Evolutionary conservation across 1,140 invertebrate genomes (phyloP).

Genomic region (Tetramorium parvispinum): DNA sequence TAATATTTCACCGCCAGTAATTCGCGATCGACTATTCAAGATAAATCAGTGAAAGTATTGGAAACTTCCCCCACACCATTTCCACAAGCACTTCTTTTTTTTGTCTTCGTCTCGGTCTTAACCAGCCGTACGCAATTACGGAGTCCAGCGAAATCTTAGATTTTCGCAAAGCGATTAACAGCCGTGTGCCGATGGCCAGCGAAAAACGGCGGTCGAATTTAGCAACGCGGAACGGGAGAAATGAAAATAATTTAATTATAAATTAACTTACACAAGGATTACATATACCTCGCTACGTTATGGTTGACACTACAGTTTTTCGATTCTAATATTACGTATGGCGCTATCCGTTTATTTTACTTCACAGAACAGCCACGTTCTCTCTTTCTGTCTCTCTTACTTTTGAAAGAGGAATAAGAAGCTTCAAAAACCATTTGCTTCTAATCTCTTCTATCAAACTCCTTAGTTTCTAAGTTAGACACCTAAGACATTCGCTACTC

Average conservation of each 20-base stretch:
- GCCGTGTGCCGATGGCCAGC: background rate
- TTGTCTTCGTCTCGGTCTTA: background rate
- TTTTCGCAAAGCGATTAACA: background rate
- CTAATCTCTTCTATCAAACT: constrained; percentile 5
- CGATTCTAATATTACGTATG: constrained; percentile 57
- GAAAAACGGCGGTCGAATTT: constrained; percentile 13
- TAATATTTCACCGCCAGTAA: constrained; percentile 27
- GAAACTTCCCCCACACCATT: constrained; percentile 3
- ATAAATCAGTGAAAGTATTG: constrained; percentile 46
- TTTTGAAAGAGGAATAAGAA: background rate
- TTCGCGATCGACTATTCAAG: constrained; percentile 19
- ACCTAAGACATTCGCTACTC: constrained; percentile 42
- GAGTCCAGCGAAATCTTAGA: background rate
- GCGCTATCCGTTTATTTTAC: constrained; percentile 8
- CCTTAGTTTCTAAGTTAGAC: constrained; percentile 36
- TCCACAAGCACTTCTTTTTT: background rate
- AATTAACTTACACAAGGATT: constrained; percentile 68
- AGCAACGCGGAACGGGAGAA: constrained; percentile 3
- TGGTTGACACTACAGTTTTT: constrained; percentile 57
- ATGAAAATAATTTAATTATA: constrained; percentile 74
- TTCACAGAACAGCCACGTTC: constrained; percentile 35
- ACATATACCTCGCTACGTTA: constrained; percentile 64
- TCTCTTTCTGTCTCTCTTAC: background rate
- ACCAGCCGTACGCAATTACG: background rate
- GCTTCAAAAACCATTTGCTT: background rate